Evolutionary conservation across 1,140 invertebrate species (phyloP).

Genomic region (Panonychus citri): DNA sequence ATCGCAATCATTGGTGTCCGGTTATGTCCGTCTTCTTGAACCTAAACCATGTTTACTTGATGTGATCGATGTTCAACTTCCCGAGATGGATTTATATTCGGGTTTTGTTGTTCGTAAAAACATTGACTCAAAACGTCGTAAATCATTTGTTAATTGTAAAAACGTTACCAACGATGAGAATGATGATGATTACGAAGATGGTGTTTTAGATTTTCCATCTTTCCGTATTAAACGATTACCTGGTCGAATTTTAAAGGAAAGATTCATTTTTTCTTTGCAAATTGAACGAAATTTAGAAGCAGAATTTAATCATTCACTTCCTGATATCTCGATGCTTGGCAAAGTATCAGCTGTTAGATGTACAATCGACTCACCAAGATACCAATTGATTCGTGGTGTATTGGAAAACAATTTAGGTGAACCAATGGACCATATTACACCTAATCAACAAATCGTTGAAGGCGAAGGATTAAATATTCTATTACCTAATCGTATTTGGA

Average conservation of each 20-base stretch:
- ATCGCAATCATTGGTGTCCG: neutral
- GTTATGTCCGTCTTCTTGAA: constrained; percentile 5
- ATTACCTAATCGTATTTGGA: constrained; percentile 32
- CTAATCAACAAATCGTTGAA: constrained; percentile 9
- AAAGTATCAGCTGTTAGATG: constrained; percentile 59
- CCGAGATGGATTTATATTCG: constrained; percentile 58
- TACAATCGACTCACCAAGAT: constrained; percentile 58
- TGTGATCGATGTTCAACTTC: constrained; percentile 46
- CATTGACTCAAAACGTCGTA: neutral
- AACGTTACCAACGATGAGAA: too few species aligned
- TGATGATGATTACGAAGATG: neutral
- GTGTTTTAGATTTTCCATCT: constrained; percentile 4
- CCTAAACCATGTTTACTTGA: constrained; percentile 35
- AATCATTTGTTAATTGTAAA: too few species aligned
- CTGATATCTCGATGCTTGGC: constrained; percentile 64
- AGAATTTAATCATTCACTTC: constrained; percentile 40
- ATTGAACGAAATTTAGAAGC: constrained; percentile 59
- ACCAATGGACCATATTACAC: constrained; percentile 39
- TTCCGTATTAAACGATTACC: neutral
- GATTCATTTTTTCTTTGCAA: constrained; percentile 49
- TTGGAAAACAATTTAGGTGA: constrained; percentile 81
- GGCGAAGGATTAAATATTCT: neutral
- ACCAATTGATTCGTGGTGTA: constrained; percentile 62
- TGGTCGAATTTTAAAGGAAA: constrained; percentile 45
- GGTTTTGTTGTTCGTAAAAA: constrained; percentile 21